phyloP scores from a whole-genome alignment of 2,888 invertebrate genomes.

The Hedya salicella region DNA sequence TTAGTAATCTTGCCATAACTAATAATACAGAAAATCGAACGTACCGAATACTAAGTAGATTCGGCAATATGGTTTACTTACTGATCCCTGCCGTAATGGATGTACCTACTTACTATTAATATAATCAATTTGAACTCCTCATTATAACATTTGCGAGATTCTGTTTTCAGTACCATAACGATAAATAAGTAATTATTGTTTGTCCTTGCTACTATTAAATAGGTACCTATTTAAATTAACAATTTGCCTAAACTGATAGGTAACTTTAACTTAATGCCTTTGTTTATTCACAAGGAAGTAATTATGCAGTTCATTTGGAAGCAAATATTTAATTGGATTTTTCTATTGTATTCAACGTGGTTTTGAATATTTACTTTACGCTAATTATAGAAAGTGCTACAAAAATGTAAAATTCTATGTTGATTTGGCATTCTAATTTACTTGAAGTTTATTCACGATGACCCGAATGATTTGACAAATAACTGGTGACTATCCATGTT shows the following conservation, averaged over 20 bases:
- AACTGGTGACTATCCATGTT: neutral
- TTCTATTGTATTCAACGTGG: constrained; percentile 40
- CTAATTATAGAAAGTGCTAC: constrained; percentile 36
- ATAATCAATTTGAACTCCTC: no score
- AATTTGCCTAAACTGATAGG: constrained; percentile 21
- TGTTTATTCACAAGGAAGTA: constrained; percentile 38
- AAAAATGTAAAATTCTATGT: constrained; percentile 27
- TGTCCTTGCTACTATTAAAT: neutral
- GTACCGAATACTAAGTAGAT: no score
- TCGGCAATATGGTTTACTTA: no score
- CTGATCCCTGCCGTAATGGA: no score
- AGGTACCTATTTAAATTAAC: constrained; percentile 8
- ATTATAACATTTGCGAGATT: no score
- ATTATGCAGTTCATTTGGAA: constrained; percentile 38
- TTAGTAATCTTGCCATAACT: no score
- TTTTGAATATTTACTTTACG: constrained; percentile 36
- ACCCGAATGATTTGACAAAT: constrained; percentile 6
- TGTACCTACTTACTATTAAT: no score
- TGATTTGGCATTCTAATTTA: constrained; percentile 41
- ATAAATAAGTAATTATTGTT: neutral
- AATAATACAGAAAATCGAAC: no score
- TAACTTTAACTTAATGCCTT: constrained; percentile 17
- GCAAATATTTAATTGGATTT: constrained; percentile 38
- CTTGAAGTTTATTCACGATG: constrained; percentile 26
- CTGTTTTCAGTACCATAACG: no score